These are phyloP conservation scores for Drosophila nigritarsus DNA, from an alignment of 2,888 invertebrate genomes.

Conservation along the genomic window DNA sequence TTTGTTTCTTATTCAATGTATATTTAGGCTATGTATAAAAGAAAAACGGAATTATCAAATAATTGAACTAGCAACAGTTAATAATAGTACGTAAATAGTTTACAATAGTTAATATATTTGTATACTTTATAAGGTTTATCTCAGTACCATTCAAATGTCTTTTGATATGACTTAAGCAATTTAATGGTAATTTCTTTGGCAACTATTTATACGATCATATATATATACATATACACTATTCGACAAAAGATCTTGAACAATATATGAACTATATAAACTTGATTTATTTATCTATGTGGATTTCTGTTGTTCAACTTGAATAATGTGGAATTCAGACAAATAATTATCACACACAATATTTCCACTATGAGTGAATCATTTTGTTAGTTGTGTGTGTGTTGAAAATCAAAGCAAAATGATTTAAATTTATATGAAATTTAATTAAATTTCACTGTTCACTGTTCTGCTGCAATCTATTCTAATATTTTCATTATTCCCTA, in stretches of 20 bases:
- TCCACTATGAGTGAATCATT: slow-evolving; percentile 27
- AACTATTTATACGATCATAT: slow-evolving; percentile 25
- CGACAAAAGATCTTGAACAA: slow-evolving; percentile 18
- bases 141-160: slow-evolving; percentile 77
- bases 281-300: slow-evolving; percentile 17
- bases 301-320: slow-evolving; percentile 1
- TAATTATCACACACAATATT: slow-evolving; percentile 15
- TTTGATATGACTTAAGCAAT: slow-evolving; percentile 81
- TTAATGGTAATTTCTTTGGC: slow-evolving; percentile 55
- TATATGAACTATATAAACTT: slow-evolving; percentile 25
- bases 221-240: slow-evolving; percentile 15
- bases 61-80: slow-evolving; percentile 63
- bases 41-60: slow-evolving; percentile 22
- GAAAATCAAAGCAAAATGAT: slow-evolving; percentile 53
- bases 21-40: slow-evolving; percentile 25
- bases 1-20: slow-evolving; percentile 2
- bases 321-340: background rate
- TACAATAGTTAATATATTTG: slow-evolving; percentile 61
- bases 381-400: slow-evolving; percentile 1
- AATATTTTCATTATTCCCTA: slow-evolving; percentile 32
- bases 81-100: slow-evolving; percentile 65
- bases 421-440: slow-evolving; percentile 71
- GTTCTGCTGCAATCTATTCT: slow-evolving; percentile 11
- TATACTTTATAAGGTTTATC: slow-evolving; percentile 57
- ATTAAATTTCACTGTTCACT: slow-evolving; percentile 66